These are phyloP conservation scores for Myiothlypis chrysogaster DNA, from an alignment of 2,797 vertebrate species.

Conservation along the genomic window DNA sequence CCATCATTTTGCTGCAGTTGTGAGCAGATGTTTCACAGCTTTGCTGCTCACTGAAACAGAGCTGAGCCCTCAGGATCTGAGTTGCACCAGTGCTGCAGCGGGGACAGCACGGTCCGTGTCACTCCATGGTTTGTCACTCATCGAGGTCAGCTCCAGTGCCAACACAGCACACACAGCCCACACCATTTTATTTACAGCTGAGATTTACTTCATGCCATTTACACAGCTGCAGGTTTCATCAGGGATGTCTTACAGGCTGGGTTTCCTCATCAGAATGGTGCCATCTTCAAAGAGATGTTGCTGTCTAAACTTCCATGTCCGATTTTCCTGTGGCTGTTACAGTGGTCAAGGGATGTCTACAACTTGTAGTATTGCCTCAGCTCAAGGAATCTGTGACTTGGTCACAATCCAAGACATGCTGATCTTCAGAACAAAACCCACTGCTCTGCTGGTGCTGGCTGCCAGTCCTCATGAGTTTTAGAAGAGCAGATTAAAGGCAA, in stretches of 20 bases:
- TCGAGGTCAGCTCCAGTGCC: not conserved
- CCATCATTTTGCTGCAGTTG: not conserved
- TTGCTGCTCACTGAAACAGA: not conserved
- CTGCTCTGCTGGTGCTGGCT: not conserved
- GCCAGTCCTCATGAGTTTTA: not conserved
- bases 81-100: not conserved
- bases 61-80: slow-evolving; percentile 9
- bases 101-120: not conserved
- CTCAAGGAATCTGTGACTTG: not conserved
- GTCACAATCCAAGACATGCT: not conserved
- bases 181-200: not conserved
- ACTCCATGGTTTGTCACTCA: not conserved
- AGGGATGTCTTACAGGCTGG: not conserved
- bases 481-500: not conserved
- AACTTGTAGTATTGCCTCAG: not conserved
- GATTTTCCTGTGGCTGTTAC: not conserved
- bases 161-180: not conserved
- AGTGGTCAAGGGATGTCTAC: not conserved
- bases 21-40: slow-evolving; percentile 52
- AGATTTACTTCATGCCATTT: not conserved
- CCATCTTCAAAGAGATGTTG: not conserved
- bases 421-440: not conserved
- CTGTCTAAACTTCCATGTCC: not conserved
- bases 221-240: not conserved
- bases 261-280: not conserved